Conservation (phyloP, 2,888 invertebrate genomes). For the Rhyacophila evoluta region DNA sequence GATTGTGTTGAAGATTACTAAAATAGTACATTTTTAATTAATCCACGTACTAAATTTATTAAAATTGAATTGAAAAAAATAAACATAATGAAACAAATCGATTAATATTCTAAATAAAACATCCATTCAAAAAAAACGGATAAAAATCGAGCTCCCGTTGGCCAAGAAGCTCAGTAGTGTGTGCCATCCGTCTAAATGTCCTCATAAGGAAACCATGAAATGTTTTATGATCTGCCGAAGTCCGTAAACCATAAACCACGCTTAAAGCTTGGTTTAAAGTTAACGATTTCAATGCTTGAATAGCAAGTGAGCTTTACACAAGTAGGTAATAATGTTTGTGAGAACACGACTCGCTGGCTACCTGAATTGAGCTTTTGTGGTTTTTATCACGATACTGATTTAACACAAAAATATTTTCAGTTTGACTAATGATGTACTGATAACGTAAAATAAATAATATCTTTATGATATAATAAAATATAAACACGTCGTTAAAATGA, state of each 20-base stretch:
- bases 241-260: constrained; percentile 53
- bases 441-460: no score
- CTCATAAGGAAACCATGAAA: constrained; percentile 55
- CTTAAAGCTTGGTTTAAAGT: constrained; percentile 53
- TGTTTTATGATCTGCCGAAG: constrained; percentile 55
- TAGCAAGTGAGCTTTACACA: constrained; percentile 35
- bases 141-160: not conserved
- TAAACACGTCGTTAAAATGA: no score
- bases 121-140: not conserved
- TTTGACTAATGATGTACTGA: no score
- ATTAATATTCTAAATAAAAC: constrained; percentile 2
- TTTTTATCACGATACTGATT: not conserved
- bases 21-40: no score
- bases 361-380: not conserved
- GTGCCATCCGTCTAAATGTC: constrained; percentile 51
- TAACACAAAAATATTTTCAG: not conserved
- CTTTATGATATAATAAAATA: no score
- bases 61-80: no score
- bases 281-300: constrained; percentile 46
- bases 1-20: no score
- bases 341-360: not conserved
- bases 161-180: not conserved
- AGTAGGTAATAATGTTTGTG: constrained; percentile 24
- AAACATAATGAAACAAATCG: not conserved
- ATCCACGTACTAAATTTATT: no score